phyloP scores from a whole-genome alignment of 2,113 vertebrate genomes.

The Gila orcuttii region DNA sequence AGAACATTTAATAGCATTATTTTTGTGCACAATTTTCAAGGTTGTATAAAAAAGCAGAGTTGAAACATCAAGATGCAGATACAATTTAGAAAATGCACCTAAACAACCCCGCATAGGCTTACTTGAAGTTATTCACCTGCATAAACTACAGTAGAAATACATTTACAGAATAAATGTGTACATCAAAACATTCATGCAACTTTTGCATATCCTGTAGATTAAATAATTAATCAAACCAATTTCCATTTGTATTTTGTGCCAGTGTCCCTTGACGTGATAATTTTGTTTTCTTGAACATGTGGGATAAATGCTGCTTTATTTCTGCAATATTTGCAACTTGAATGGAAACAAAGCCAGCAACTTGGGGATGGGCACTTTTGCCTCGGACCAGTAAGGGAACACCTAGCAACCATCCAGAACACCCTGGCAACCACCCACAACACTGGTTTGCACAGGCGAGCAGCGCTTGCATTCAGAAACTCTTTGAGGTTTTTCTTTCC shows the following conservation, averaged over 20 bases:
- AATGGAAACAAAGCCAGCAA: background rate
- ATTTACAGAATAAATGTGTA: background rate
- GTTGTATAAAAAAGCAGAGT: background rate
- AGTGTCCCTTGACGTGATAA: background rate
- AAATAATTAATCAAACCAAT: background rate
- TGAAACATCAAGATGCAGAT: background rate
- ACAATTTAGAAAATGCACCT: background rate
- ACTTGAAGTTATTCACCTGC: background rate
- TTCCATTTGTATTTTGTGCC: background rate
- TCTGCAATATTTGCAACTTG: background rate
- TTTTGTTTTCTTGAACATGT: too few relatives aligned
- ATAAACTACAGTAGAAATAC: background rate
- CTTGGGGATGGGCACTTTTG: background rate
- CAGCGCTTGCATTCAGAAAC: background rate
- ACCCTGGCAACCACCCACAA: background rate
- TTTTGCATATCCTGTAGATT: background rate
- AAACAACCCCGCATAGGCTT: background rate
- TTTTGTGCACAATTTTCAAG: background rate
- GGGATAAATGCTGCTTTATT: background rate
- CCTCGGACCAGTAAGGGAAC: background rate
- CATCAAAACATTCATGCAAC: background rate
- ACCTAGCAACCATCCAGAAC: background rate
- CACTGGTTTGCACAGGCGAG: background rate
- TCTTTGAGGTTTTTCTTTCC: background rate
- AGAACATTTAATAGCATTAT: background rate